Evolutionary conservation across 1,140 invertebrate species (phyloP), one percentile per base, ranked within the genome.

Genomic region (Drusus annulatus): DNA sequence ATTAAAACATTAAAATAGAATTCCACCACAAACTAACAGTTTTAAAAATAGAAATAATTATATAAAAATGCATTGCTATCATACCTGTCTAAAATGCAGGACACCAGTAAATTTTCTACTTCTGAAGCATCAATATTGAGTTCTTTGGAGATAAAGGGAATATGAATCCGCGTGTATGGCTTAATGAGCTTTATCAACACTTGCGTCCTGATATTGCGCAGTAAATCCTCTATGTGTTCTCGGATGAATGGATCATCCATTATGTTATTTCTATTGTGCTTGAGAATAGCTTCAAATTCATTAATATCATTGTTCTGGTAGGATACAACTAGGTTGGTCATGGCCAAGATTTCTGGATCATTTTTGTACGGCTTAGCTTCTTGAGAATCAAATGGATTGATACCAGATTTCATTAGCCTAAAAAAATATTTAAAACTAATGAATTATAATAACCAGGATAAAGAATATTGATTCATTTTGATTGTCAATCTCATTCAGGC

Each of bases 291-390:
- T 90, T 99, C 98, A 91, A 99, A 99, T 84, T 98, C 97, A 87
- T 98, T 97, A 78, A 99, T 99, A 89, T 99, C 98, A 89, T 99
- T 99, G 88, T 99, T 99, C 89, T 99, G 98, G 89, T 99, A 99
- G 19, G 98, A 97, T 87, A 96, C 96, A 16, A 99, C 98, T 84
- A 99, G 91, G 90, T 99, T 99, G 7, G 98, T 99, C 98, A 99
- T 99, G 1, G 98, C 98, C 76, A 99, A 90, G 85, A 99, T 99
- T 91, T 99, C 98, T 5, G 98, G 97, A 91, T 99, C 98, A 89
- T 99, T 99, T 90, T 99, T 99, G 86, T 99, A 99, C 0, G 99
- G 98, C 87, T 99, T 99, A 0, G 98, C 98, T 92, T 99, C 99
- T 93, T 99, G 98, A 1, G 98, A 99, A 90, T 99, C 98, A 89